Conservation (phyloP, 2,113 vertebrate species). For the Isichthys henryi region DNA sequence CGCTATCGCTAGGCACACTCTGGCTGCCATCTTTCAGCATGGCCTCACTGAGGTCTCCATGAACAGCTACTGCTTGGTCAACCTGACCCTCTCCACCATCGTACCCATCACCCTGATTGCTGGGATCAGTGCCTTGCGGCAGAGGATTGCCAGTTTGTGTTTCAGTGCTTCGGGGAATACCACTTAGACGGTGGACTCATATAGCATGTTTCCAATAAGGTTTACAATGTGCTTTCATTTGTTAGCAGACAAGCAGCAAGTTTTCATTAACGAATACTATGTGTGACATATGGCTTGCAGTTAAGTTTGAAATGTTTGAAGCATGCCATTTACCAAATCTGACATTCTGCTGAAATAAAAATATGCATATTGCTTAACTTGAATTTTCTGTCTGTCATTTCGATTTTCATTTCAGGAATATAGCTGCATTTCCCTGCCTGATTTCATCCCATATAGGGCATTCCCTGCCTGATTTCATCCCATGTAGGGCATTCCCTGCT, state of each 20-base stretch:
- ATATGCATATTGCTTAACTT: not conserved
- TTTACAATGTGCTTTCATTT: not conserved
- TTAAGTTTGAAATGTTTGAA: not conserved
- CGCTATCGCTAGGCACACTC: not conserved
- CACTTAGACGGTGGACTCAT: not conserved
- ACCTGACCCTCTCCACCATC: not conserved
- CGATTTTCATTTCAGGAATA: not conserved
- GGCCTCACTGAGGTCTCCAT: not conserved
- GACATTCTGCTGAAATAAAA: not conserved
- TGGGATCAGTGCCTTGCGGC: not conserved
- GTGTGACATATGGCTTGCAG: not conserved
- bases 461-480: not conserved
- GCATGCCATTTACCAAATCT: not conserved
- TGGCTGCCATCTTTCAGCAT: not conserved
- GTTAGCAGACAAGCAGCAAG: not conserved
- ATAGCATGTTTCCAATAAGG: not conserved
- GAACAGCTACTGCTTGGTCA: not conserved
- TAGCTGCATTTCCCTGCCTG: not conserved
- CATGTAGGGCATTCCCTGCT: not conserved
- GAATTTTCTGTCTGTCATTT: not conserved
- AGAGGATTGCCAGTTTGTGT: not conserved
- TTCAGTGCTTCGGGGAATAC: not conserved
- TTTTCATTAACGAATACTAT: not conserved
- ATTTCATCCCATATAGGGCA: not conserved
- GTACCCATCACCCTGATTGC: constrained; percentile 1